Conservation (phyloP, 2,113 vertebrate genomes). For the Ranitomeya variabilis region DNA sequence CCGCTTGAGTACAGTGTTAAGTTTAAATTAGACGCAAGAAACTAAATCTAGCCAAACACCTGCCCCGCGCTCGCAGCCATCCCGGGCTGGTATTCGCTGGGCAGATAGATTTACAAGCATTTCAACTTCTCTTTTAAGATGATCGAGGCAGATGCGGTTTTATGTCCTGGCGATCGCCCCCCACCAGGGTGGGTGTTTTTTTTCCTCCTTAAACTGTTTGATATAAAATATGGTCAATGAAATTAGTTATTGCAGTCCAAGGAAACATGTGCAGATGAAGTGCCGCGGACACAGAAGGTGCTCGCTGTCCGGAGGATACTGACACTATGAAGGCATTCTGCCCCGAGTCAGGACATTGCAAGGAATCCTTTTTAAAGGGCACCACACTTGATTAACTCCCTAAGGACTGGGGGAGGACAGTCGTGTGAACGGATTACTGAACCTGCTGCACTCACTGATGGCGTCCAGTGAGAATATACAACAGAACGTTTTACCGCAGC, state of each 20-base stretch:
- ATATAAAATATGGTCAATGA: constrained; percentile 67
- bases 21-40: constrained; percentile 84
- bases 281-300: not conserved
- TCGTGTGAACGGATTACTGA: not conserved
- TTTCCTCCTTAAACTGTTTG: constrained; percentile 65
- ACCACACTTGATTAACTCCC: not conserved
- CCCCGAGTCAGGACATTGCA: constrained; percentile 35
- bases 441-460: not conserved
- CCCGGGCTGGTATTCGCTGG: constrained; percentile 73
- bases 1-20: constrained; percentile 72
- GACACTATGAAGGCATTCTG: constrained; percentile 36
- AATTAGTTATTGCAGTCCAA: constrained; percentile 65
- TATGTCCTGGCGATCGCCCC: constrained; percentile 64
- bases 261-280: constrained; percentile 42
- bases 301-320: not conserved
- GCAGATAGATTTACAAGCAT: constrained; percentile 77
- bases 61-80: constrained; percentile 69
- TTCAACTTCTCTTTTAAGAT: constrained; percentile 76
- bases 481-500: not conserved
- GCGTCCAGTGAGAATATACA: not conserved
- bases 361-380: constrained; percentile 16
- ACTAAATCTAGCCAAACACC: constrained; percentile 77
- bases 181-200: not conserved
- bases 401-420: not conserved
- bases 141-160: constrained; percentile 72